Base-by-base conservation (phyloP, 2,113 vertebrate species). In the Muntiacus muntjak region DNA sequence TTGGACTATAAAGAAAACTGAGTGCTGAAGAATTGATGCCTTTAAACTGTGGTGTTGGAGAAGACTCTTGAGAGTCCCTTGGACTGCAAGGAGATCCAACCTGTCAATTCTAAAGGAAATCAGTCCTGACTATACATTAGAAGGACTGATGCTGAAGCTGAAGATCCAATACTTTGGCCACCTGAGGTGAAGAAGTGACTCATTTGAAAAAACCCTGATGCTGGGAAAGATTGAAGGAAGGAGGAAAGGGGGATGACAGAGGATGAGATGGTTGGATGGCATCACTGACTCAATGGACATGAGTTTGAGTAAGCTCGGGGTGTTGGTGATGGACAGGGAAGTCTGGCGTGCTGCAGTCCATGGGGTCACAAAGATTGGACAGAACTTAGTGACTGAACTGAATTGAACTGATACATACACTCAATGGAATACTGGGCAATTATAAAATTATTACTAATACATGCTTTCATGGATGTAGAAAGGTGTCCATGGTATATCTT, bases 291-390 rank as follows among this genome's bases (percentile, higher is more conserved):
- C 19, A 1, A 12, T 71, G 67, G 10, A 71, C 67, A 23, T 74
- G 67, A 74, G 67, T 40, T 74, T 74, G 67, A 74, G n/a, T 10
- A 74, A 40, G 67, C 67, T 74, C 67, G 23, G 67, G 67, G 67
- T 12, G n/a, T 40, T 74, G n/a, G 67, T 74, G 67, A 23, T 21
- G 0, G 0, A 13, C 5, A 74, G n/a, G 64, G 10, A 71, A 3
- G 67, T n/a, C 67, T 40, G 67, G 9, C 0, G 0, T 71, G 19
- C n/a, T 40, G 10, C 19, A 71, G n/a, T 71, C 67, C n/a, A 71
- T 40, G 67, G 67, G 10, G 67, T 71, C 67, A 40, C n/a, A 71
- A 40, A 71, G 10, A 74, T 3, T 23, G 19, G 67, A 23, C n/a
- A 12, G 10, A 40, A 74, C 67, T 23, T n/a, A 40, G n/a, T 40